These are phyloP conservation scores for Scolopax rusticola DNA, from an alignment of 2,797 vertebrate genomes.

Conservation along the genomic window DNA sequence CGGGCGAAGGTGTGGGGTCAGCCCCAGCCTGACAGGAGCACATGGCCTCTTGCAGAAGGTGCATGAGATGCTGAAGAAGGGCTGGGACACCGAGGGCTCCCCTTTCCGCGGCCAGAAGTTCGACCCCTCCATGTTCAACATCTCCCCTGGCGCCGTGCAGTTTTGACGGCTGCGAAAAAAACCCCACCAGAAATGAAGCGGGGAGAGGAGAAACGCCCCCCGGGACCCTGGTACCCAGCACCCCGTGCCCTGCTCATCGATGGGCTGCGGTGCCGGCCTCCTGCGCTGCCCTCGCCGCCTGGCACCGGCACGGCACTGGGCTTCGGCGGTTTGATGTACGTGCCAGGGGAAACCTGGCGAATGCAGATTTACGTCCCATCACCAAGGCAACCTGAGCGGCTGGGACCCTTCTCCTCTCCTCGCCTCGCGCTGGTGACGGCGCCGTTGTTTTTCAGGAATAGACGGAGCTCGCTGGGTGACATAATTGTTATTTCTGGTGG, in stretches of 20 bases:
- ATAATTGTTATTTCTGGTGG: background rate
- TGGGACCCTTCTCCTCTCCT: constrained; percentile 18
- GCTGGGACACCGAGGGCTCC: constrained; percentile 97
- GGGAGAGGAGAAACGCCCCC: background rate
- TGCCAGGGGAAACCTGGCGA: background rate
- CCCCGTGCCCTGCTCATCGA: background rate
- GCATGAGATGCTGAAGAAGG: constrained; percentile 98
- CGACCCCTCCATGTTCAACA: constrained; percentile 97
- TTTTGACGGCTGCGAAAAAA: constrained; percentile 81
- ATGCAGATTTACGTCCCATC: constrained; percentile 20
- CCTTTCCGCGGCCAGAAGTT: constrained; percentile 96
- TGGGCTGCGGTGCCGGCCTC: fast-evolving
- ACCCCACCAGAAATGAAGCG: background rate
- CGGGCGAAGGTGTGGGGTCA: fast-evolving
- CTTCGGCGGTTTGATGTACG: too few species aligned
- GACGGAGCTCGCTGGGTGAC: background rate
- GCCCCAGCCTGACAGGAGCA: fast-evolving
- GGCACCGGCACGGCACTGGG: background rate
- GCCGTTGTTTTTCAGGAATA: constrained; percentile 18
- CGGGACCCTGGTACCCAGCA: background rate
- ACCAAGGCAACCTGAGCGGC: constrained; percentile 33
- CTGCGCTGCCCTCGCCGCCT: background rate
- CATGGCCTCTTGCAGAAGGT: constrained; percentile 87
- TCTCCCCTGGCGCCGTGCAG: constrained; percentile 94
- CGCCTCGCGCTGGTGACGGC: background rate